Base-by-base conservation (phyloP, 37 sponge, comb jelly and placozoan species). In the Oopsacas minuta region DNA sequence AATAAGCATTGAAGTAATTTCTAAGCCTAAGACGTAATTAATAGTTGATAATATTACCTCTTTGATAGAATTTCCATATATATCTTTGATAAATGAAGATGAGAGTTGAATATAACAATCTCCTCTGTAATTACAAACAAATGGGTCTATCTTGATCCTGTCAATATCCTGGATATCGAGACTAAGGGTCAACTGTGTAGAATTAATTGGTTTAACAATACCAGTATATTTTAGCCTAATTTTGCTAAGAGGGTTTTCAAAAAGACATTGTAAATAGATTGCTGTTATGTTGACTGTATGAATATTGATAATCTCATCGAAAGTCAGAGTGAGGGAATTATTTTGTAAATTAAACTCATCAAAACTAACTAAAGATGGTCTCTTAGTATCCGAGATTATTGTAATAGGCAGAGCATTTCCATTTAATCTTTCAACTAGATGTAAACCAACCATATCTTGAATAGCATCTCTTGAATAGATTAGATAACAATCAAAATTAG, bases 261-360 rank as follows among this genome's bases (percentile, higher is more conserved):
- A 91, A n/a, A 95, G 82, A 0, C 90, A 85, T 81, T 93, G 96
- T 10, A 95, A 69, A 36, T 52, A 83, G 1, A 92, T 53, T 37
- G 87, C 83, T 15, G 83, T 49, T 37, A 90, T 81, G 35, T 35
- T 85, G 81, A 95, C 86, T 0, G 91, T 88, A 0, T 52, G 34
- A 5, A 85, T 39, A 34, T 87, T 52, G 34, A 95, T 85, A 0
- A 90, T 86, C 84, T 95, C 96, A 34, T 90, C 87, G 86, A 95
- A 91, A 35, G 88, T 82, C 15, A 95, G 17, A 25, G 86, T 85
- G 23, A 92, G 0, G 36, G 82, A 86, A 35, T 86, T 90, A 38
- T 35, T n/a, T 12, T 88, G 88, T 35, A 88, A 39, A 52, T 92
- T 89, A 81, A 95, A 95, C 61, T 53, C 53, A 36, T 83, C 53